These are phyloP conservation scores for Creontiades dilutus DNA, from an alignment of 2,888 invertebrate genomes.

Conservation along the genomic window DNA sequence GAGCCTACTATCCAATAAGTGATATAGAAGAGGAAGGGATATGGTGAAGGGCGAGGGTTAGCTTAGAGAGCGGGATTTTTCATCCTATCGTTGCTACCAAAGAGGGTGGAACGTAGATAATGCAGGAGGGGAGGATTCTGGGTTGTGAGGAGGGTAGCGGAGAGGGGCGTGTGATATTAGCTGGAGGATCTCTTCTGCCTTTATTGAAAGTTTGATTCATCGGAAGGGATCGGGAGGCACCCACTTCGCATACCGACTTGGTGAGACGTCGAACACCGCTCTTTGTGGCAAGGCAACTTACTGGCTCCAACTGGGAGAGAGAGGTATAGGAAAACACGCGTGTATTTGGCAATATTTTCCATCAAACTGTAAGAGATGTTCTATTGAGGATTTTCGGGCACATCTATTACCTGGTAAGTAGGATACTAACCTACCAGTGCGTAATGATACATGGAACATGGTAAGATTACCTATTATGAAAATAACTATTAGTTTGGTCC, in stretches of 20 bases:
- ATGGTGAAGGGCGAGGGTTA: not conserved
- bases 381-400: too few species aligned
- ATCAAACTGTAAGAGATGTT: too few species aligned
- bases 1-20: conserved; percentile 40
- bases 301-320: too few species aligned
- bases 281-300: not conserved
- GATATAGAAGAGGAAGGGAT: not conserved
- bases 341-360: too few species aligned
- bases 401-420: too few species aligned
- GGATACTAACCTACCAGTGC: too few species aligned
- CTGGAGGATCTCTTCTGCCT: conserved; percentile 65
- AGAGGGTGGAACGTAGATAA: conserved; percentile 64
- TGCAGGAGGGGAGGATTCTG: conserved; percentile 16
- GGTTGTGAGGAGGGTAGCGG: not conserved
- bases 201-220: conserved; percentile 70
- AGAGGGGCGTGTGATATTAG: conserved; percentile 57
- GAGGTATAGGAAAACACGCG: not conserved
- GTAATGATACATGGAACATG: too few species aligned
- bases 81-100: conserved; percentile 50
- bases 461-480: too few species aligned
- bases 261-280: not conserved
- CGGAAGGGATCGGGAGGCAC: conserved; percentile 53
- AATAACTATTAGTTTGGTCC: too few species aligned
- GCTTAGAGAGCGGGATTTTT: conserved; percentile 47
- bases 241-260: conserved; percentile 19